Percentiles rank a stretch among this genome's conserved stretches.
Evolutionary conservation across 2,888 invertebrate species (phyloP).

Genomic region (Endotricha flammealis): DNA sequence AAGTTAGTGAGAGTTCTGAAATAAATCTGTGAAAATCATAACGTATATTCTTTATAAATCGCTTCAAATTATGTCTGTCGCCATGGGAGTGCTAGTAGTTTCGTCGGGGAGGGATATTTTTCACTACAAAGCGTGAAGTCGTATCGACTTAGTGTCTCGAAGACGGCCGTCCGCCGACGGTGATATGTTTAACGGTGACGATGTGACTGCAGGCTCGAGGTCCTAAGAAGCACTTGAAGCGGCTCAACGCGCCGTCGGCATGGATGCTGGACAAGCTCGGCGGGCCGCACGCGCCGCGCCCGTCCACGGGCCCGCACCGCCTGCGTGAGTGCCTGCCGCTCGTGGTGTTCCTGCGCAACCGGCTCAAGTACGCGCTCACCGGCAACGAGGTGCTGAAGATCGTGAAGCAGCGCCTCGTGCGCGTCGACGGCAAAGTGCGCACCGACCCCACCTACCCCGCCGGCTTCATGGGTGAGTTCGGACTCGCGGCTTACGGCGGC

Average conservation of each 20-base stretch:
- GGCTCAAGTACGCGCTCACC: slow-evolving; percentile 98
- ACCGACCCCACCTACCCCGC: slow-evolving; percentile 98
- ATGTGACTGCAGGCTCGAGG: slow-evolving; percentile 89
- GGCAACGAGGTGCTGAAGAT: slow-evolving; percentile 98
- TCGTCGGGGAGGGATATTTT: background rate
- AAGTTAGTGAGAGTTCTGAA: background rate
- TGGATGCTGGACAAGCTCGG: slow-evolving; percentile 99
- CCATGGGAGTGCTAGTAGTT: background rate
- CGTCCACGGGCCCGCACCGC: slow-evolving; percentile 98
- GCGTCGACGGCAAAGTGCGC: slow-evolving; percentile 98
- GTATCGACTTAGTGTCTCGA: too few relatives aligned
- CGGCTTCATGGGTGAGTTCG: slow-evolving; percentile 97
- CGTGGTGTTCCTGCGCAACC: slow-evolving; percentile 97
- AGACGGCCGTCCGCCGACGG: too few relatives aligned
- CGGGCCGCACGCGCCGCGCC: slow-evolving; percentile 98
- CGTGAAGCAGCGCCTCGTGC: slow-evolving; percentile 97
- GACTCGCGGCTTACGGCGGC: background rate
- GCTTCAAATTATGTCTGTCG: background rate
- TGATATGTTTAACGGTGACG: background rate
- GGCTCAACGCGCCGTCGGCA: slow-evolving; percentile 98
- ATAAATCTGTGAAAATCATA: background rate
- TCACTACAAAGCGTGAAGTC: background rate
- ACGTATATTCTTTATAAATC: background rate
- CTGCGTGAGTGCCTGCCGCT: slow-evolving; percentile 97
- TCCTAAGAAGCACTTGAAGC: slow-evolving; percentile 99